A percentile compares a stretch with the other conserved stretches of the same genome.
Evolutionary conservation across 2,888 invertebrate species (phyloP).

Genomic region (Leucania comma): DNA sequence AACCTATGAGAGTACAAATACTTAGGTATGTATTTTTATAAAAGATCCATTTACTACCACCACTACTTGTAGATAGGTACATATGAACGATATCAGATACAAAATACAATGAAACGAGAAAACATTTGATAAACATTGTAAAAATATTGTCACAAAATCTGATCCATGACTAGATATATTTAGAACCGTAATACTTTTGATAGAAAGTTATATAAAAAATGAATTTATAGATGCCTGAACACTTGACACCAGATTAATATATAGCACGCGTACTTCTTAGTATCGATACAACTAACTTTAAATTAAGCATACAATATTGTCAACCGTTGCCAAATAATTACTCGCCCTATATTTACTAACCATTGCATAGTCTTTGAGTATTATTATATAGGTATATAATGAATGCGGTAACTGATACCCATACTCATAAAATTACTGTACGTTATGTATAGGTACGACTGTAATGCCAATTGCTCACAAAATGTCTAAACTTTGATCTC

Average conservation of each 20-base stretch:
- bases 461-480: constrained; percentile 76
- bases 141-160: constrained; percentile 75
- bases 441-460: constrained; percentile 36
- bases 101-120: constrained; percentile 60
- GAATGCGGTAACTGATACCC: constrained; percentile 79
- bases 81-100: constrained; percentile 59
- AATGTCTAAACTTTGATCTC: constrained; percentile 86
- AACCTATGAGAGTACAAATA: constrained; percentile 58
- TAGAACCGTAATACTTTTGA: constrained; percentile 61
- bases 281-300: constrained; percentile 74
- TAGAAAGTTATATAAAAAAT: constrained; percentile 55
- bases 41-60: constrained; percentile 43
- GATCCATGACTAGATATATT: constrained; percentile 81
- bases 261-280: constrained; percentile 72
- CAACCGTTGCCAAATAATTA: constrained; percentile 83
- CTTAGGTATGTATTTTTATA: constrained; percentile 44
- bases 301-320: constrained; percentile 86
- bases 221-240: constrained; percentile 55
- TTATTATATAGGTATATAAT: constrained; percentile 73
- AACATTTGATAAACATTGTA: constrained; percentile 68
- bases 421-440: constrained; percentile 68
- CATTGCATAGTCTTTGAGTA: constrained; percentile 81
- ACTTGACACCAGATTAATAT: constrained; percentile 66
- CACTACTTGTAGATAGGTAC: constrained; percentile 51
- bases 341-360: constrained; percentile 87